phyloP scores from a whole-genome alignment of 2,797 vertebrate species.

The Siniperca scherzeri region DNA sequence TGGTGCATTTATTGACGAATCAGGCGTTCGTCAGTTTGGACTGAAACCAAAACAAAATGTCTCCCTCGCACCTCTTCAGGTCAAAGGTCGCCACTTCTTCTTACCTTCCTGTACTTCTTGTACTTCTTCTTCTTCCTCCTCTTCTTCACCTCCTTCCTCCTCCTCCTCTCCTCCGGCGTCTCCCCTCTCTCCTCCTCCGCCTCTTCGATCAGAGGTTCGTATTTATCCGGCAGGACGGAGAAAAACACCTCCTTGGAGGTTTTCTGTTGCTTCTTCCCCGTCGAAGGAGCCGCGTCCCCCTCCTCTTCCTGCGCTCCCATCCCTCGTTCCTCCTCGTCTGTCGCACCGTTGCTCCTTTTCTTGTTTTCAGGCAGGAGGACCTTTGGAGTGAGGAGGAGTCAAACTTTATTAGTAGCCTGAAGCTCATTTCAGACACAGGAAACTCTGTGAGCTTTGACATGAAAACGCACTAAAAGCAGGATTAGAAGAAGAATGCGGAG shows the following conservation, averaged over 20 bases:
- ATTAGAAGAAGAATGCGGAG: slow-evolving; percentile 63
- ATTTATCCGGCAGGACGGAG: slow-evolving; percentile 73
- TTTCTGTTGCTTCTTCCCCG: slow-evolving; percentile 47
- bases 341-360: background rate
- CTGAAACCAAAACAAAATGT: background rate
- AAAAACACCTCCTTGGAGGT: slow-evolving; percentile 76
- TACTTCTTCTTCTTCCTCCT: slow-evolving; percentile 35
- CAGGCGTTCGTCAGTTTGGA: background rate
- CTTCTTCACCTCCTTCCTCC: slow-evolving; percentile 66
- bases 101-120: slow-evolving; percentile 79
- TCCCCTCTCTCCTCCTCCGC: slow-evolving; percentile 58
- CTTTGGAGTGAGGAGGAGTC: slow-evolving; percentile 78
- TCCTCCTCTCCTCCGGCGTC: slow-evolving; percentile 41
- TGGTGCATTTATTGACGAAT: too few species aligned
- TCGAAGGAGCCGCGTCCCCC: slow-evolving; percentile 17
- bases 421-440: slow-evolving; percentile 43
- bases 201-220: slow-evolving; percentile 75
- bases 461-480: slow-evolving; percentile 4
- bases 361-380: slow-evolving; percentile 44
- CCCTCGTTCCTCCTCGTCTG: background rate
- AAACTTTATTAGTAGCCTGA: slow-evolving; percentile 54
- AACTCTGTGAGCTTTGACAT: slow-evolving; percentile 23
- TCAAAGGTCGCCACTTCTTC: slow-evolving; percentile 26
- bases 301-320: slow-evolving; percentile 53
- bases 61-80: background rate